Base-by-base conservation (phyloP, 2,113 vertebrate genomes). In the Daphoenositta chrysoptera region DNA sequence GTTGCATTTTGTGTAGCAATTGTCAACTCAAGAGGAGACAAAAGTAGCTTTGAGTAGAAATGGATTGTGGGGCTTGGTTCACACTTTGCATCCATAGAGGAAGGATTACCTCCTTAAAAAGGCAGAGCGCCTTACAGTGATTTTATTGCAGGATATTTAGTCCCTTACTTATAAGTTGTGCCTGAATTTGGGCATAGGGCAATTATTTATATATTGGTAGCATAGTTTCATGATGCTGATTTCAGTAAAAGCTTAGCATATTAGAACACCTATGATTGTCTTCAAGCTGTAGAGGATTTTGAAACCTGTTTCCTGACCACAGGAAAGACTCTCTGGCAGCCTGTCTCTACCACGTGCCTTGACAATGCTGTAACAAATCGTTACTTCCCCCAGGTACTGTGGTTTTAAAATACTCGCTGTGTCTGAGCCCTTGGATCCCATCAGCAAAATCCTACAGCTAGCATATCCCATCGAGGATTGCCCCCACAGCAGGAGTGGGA, bases 381-480 rank as follows among this genome's bases (percentile, higher is more conserved):
- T 58, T 71, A 63, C 30, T 88, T 93, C 22, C 48, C 8, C 1
- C 33, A 51, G n/a, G 53, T 66, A 33, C n/a, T 4, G 2, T 82
- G 53, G 30, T 85, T 90, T 76, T 94, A 40, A 76, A 86, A 64
- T 21, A 27, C 15, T 73, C 1, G 1, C 27, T 73, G 17, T 2
- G 5, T 33, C 44, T 21, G 39, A 86, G 45, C 63, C 30, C 13
- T 64, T 1, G 20, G 39, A 61, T 61, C 19, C 1, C 4, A 9
- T n/a, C 30, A 45, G 50, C 2, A 2, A 68, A 27, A 33, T 58
- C 21, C 37, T 56, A 4, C 7, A 20, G 40, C 35, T 27, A 10
- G 28, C 19, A 6, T 85, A n/a, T 66, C 28, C 28, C 0, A 0
- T n/a, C 0, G 0, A 72, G 58, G n/a, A 15, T 44, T 83, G 35